phyloP scores from a whole-genome alignment of 1,140 invertebrate species.

The Zophobas atratus region DNA sequence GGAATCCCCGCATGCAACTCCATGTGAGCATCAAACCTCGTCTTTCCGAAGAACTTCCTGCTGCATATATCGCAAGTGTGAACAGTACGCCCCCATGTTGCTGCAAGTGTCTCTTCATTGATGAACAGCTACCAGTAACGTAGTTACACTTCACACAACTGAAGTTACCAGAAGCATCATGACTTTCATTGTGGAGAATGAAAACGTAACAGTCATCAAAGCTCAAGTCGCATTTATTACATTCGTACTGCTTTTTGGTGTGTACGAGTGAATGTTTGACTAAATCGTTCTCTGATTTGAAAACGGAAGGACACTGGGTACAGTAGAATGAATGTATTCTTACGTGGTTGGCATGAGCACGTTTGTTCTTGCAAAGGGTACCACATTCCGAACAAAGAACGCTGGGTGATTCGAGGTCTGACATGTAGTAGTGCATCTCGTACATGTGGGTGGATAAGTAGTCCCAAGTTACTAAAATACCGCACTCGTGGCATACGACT shows the following conservation, averaged over 20 bases:
- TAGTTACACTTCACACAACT: conserved; percentile 45
- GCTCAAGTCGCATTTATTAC: conserved; percentile 47
- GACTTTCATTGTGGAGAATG: conserved; percentile 44
- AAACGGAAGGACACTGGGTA: conserved; percentile 70
- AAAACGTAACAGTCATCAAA: conserved; percentile 47
- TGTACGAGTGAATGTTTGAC: conserved; percentile 67
- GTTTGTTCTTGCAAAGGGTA: conserved; percentile 12
- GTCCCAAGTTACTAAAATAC: conserved; percentile 9
- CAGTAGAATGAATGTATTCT: conserved; percentile 59
- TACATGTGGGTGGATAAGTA: conserved; percentile 6
- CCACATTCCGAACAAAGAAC: conserved; percentile 10
- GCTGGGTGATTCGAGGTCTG: background rate
- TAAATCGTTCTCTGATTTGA: conserved; percentile 69
- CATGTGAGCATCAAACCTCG: conserved; percentile 67
- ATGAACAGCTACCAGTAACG: conserved; percentile 19
- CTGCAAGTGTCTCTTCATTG: conserved; percentile 66
- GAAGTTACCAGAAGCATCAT: background rate
- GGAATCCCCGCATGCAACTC: conserved; percentile 61
- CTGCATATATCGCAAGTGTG: conserved; percentile 70
- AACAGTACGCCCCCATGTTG: conserved; percentile 70
- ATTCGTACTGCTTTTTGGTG: conserved; percentile 34
- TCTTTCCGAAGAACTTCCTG: conserved; percentile 69
- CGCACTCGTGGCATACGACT: conserved; percentile 21
- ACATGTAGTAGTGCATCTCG: conserved; percentile 20
- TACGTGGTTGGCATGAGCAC: background rate